A percentile compares a stretch with the other conserved stretches of the same genome.
Conservation (phyloP, 2,888 invertebrate genomes). For the Lepidochrysops patricia region DNA sequence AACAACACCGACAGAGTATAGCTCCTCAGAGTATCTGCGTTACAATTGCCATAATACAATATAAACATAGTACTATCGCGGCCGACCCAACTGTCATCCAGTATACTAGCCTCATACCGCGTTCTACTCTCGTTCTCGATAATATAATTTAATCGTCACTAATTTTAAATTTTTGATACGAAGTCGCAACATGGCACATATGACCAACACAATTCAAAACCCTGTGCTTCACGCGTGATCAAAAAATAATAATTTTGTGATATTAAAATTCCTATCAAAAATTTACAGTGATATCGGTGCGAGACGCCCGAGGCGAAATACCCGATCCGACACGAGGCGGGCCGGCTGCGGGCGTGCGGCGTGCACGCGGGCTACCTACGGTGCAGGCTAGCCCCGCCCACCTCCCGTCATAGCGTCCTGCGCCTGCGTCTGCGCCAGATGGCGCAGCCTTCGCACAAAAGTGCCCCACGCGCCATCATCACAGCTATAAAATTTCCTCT, state of each 20-base stretch:
- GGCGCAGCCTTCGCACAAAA: slow-evolving; percentile 62
- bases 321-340: not conserved
- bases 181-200: not conserved
- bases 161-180: not conserved
- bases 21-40: slow-evolving; percentile 42
- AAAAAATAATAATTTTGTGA: not conserved
- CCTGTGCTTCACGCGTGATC: not conserved
- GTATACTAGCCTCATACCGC: not conserved
- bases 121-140: not conserved
- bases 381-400: not conserved
- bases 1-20: slow-evolving; percentile 55
- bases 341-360: not conserved
- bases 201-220: not conserved
- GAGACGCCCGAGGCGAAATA: not conserved
- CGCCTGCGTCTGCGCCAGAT: no score
- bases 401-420: slow-evolving; percentile 28
- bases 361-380: not conserved
- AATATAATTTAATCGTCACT: not conserved
- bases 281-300: slow-evolving; percentile 1
- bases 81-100: slow-evolving; percentile 14
- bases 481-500: slow-evolving; percentile 71
- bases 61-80: slow-evolving; percentile 27
- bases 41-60: slow-evolving; percentile 37
- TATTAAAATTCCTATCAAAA: slow-evolving; percentile 2
- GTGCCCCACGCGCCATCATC: slow-evolving; percentile 60